Evolutionary conservation across 2,888 invertebrate genomes (phyloP).

Genomic region (Drosophila cognata): DNA sequence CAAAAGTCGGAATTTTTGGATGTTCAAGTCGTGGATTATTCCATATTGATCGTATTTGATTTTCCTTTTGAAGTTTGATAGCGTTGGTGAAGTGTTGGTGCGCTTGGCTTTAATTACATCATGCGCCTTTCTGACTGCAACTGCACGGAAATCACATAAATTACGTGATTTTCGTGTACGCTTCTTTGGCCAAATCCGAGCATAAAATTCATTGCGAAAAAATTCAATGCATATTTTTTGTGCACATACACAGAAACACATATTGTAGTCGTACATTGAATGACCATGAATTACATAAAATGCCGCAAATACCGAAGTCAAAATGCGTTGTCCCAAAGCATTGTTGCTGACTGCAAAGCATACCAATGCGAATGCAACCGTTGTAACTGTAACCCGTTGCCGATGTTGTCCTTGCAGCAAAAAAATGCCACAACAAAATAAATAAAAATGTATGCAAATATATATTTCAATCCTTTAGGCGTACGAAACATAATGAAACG

Average conservation of each 20-base stretch:
- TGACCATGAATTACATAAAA: slow-evolving; percentile 81
- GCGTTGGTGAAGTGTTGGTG: slow-evolving; percentile 3
- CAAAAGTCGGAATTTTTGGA: slow-evolving; percentile 9
- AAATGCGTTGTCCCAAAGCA: slow-evolving; percentile 74
- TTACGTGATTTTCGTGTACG: slow-evolving; percentile 72
- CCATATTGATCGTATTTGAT: slow-evolving; percentile 46
- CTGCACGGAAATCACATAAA: slow-evolving; percentile 69
- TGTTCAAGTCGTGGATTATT: slow-evolving; percentile 33
- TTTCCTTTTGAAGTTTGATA: slow-evolving; percentile 46
- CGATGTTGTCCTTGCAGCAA: slow-evolving; percentile 51
- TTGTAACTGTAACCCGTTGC: slow-evolving; percentile 52
- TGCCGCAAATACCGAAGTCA: slow-evolving; percentile 80
- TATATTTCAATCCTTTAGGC: slow-evolving; percentile 82
- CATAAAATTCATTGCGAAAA: slow-evolving; percentile 47
- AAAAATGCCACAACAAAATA: slow-evolving; percentile 9
- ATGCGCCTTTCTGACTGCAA: slow-evolving; percentile 42
- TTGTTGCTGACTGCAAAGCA: slow-evolving; percentile 64
- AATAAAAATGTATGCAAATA: slow-evolving; percentile 69
- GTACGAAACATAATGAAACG: slow-evolving; percentile 82
- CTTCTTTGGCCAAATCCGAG: slow-evolving; percentile 69
- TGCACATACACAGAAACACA: slow-evolving; percentile 12
- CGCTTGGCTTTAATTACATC: slow-evolving; percentile 58
- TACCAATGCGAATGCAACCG: slow-evolving; percentile 52
- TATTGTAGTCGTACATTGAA: slow-evolving; percentile 41
- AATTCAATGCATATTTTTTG: slow-evolving; percentile 39